A percentile compares a stretch with the other conserved stretches of the same genome.
Conservation (phyloP, 2,888 invertebrate species). For the Apamea anceps region DNA sequence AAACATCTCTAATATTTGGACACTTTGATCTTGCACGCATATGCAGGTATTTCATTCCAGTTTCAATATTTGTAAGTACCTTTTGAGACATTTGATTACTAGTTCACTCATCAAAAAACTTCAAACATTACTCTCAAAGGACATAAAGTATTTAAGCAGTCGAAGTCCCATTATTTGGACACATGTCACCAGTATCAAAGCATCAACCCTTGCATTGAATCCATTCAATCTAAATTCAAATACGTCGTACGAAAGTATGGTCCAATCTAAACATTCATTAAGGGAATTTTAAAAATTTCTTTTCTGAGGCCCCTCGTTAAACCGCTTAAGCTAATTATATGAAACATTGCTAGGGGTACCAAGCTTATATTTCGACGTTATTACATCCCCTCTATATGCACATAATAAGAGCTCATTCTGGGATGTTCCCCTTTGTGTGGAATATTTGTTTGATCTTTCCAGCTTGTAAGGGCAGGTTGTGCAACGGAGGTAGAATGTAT, state of each 20-base stretch:
- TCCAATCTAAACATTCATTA: conserved; percentile 89
- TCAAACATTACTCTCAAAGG: conserved; percentile 68
- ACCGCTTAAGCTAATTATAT: conserved; percentile 89
- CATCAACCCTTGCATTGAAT: conserved; percentile 77
- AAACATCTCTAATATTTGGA: background rate
- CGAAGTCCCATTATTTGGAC: conserved; percentile 81
- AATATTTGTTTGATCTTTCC: conserved; percentile 88
- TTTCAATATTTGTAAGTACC: background rate
- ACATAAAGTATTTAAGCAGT: conserved; percentile 65
- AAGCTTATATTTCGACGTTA: conserved; percentile 79
- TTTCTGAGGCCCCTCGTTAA: conserved; percentile 82
- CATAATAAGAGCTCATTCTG: conserved; percentile 83
- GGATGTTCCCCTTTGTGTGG: conserved; percentile 81
- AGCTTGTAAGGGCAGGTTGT: conserved; percentile 74
- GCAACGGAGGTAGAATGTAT: conserved; percentile 65
- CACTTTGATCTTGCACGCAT: background rate
- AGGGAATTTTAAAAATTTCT: conserved; percentile 78
- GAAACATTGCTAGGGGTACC: conserved; percentile 81
- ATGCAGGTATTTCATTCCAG: background rate
- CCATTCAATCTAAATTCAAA: conserved; percentile 84
- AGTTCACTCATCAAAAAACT: conserved; percentile 58
- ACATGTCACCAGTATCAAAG: conserved; percentile 84
- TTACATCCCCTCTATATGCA: conserved; percentile 80
- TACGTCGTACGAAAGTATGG: conserved; percentile 81
- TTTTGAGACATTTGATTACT: conserved; percentile 16